Percentiles rank a stretch among this genome's conserved stretches.
Evolutionary conservation across 2,888 invertebrate genomes (phyloP).

Genomic region (Cantharis nigra): DNA sequence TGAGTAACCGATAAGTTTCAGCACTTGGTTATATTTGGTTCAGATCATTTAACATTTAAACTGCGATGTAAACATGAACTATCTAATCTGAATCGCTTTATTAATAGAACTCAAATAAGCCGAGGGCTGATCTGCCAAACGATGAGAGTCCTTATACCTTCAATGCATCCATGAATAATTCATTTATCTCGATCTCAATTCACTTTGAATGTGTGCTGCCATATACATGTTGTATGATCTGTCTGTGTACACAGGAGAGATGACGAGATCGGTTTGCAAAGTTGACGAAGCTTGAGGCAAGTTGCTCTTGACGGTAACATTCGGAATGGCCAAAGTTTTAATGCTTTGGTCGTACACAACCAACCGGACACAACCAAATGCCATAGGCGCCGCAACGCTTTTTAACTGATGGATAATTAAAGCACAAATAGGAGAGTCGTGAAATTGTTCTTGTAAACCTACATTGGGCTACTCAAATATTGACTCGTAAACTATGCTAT

Average conservation of each 20-base stretch:
- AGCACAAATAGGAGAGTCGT: conserved; percentile 19
- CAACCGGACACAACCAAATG: conserved; percentile 39
- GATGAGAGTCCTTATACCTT: conserved; percentile 49
- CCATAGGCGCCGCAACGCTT: conserved; percentile 42
- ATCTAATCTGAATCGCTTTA: conserved; percentile 52
- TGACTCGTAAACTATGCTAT: conserved; percentile 31
- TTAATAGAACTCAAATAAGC: conserved; percentile 52
- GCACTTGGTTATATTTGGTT: conserved; percentile 36
- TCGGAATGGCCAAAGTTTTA: conserved; percentile 29
- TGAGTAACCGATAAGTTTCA: conserved; percentile 1
- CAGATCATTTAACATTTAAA: conserved; percentile 50
- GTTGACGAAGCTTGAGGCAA: conserved; percentile 46
- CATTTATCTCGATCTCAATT: conserved; percentile 52
- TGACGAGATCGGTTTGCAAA: conserved; percentile 45
- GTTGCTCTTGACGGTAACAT: conserved; percentile 38
- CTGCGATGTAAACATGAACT: conserved; percentile 48
- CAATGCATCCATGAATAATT: conserved; percentile 52
- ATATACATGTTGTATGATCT: conserved; percentile 52
- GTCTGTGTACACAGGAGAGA: conserved; percentile 43
- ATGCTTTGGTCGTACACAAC: conserved; percentile 19
- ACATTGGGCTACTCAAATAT: conserved; percentile 32
- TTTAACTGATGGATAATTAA: conserved; percentile 43
- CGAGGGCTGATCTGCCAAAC: conserved; percentile 45
- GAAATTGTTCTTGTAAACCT: conserved; percentile 7
- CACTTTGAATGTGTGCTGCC: conserved; percentile 52